A percentile compares a stretch with the other conserved stretches of the same genome.
These are phyloP conservation scores for Halcyon chelicuti DNA, from an alignment of 2,797 vertebrate species.

Conservation along the genomic window DNA sequence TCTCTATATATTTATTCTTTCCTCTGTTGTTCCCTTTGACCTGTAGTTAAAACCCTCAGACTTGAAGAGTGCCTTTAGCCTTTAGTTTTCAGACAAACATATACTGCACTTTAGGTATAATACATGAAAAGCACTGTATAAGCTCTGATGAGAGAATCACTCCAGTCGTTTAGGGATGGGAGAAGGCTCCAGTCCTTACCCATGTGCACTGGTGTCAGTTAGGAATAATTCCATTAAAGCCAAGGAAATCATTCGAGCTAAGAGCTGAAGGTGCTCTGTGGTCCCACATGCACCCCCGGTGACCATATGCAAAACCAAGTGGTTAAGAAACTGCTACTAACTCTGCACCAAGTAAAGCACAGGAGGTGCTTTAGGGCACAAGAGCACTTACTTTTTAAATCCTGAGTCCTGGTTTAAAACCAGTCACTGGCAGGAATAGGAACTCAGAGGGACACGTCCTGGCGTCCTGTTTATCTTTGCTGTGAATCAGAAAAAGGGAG, in stretches of 20 bases:
- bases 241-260: background rate
- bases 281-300: background rate
- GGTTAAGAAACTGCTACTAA: background rate
- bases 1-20: background rate
- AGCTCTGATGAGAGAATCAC: background rate
- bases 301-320: background rate
- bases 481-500: background rate
- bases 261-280: background rate
- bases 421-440: background rate
- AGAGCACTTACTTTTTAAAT: background rate
- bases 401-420: background rate
- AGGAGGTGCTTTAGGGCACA: background rate
- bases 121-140: background rate
- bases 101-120: background rate
- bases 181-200: background rate
- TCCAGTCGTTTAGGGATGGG: background rate
- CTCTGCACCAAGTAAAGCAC: background rate
- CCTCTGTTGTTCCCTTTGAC: background rate
- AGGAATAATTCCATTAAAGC: background rate
- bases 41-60: background rate
- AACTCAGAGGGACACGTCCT: background rate
- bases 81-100: background rate
- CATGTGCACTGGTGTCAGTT: background rate
- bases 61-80: background rate
- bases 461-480: background rate